Evolutionary conservation across 2,888 invertebrate species (phyloP), one percentile per base, ranked within the genome.

Genomic region (Dasysyrphus albostriatus): DNA sequence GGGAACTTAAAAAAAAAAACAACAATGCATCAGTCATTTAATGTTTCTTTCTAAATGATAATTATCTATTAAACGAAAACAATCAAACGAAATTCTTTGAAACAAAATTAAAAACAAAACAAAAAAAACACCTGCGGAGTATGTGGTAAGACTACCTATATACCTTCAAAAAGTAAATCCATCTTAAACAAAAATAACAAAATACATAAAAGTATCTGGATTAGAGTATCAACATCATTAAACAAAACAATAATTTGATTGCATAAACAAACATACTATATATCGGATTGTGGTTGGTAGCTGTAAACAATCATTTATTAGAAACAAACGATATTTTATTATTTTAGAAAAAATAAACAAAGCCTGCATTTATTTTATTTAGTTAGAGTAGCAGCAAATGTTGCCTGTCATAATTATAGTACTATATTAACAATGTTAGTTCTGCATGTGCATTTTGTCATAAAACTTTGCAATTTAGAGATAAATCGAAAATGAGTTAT

Each of bases 281-380:
- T 37, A 85, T 74, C 61, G 85, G 85, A 85, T 73, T 85, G 85
- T 82, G 85, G 85, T 85, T 82, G 82, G 85, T 85, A 82, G 82
- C 85, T 63, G 85, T 85, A 73, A 79, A 73, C n/a, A 63, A 37
- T 79, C 69, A 79, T 83, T 70, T n/a, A n/a, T 70, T 78, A 70
- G 49, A 67, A 24, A 47, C 37, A 44, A 39, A 58, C 4, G 42
- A 63, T 65, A 29, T 37, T 54, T 63, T 56, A 29, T 79, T 44
- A 69, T 47, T 37, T 34, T 78, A 42, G 61, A n/a, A 59, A 61
- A 80, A 39, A 59, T 44, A 44, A 19, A 32, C 32, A 32, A 80
- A 80, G 67, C n/a, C 56, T 63, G 47, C 76, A 82, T 77, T 76
- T 54, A 32, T n/a, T n/a, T 32, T 56, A 56, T 32, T 67, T 32